Evolutionary conservation across 2,797 vertebrate species (phyloP), one percentile per base, ranked within the genome.

Genomic region (Phalanger gymnotis): DNA sequence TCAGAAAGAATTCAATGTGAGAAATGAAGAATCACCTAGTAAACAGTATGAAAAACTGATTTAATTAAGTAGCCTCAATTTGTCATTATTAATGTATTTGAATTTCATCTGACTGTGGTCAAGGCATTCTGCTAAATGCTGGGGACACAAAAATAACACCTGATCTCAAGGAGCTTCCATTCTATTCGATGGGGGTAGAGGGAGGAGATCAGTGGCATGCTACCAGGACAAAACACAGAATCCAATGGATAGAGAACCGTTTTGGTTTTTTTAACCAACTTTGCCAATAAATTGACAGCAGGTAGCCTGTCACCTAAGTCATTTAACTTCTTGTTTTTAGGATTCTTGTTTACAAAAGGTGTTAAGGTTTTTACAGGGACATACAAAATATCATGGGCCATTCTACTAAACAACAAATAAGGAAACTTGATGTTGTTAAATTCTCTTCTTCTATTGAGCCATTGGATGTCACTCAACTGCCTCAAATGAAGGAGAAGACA

Each of bases 401-500:
- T 91, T 28, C 57, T 55, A 87, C 54, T 52, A 91, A 54, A 95
- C 54, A 92, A 47, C 34, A 27, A 40, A 31, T 6, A 5, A 66
- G 56, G 47, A 92, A 96, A 94, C 90, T 53, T 13, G 47, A 2
- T 40, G n/a, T 3, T 73, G 34, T 25, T 57, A 31, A 92, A 14
- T n/a, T 91, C 16, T 25, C 40, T 90, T 73, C 34, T 40, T 7
- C 34, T 57, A 89, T 16, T 66, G 92, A 54, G 73, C 92, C 55
- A 40, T 0, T 52, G n/a, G n/a, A 90, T 56, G 27, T 53, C 54
- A 96, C 51, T 90, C 91, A 11, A 10, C 34, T 0, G 27, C 30
- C 53, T 92, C 54, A 30, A 56, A 87, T n/a, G 93, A 27, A 61
- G 91, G 66, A 93, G 55, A 91, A 56, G 90, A 52, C 28, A 52